These are phyloP conservation scores for Formica aserva DNA, from an alignment of 2,888 invertebrate species.

Conservation along the genomic window DNA sequence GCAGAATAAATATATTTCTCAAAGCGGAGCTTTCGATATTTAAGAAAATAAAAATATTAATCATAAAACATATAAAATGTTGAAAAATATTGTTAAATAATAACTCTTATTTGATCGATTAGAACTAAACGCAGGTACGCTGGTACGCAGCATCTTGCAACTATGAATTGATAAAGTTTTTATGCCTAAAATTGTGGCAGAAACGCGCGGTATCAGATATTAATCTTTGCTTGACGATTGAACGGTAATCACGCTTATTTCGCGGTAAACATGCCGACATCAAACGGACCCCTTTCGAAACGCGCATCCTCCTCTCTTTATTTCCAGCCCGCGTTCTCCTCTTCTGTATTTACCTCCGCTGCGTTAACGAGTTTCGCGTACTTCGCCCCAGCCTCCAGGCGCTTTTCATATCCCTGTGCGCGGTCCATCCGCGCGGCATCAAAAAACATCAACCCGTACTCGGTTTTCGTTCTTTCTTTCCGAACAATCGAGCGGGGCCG, in stretches of 20 bases:
- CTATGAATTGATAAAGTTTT: background rate
- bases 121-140: background rate
- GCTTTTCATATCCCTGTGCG: conserved; percentile 15
- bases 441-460: conserved; percentile 48
- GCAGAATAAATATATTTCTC: background rate
- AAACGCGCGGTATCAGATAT: background rate
- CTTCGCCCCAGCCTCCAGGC: conserved; percentile 43
- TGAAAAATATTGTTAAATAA: background rate
- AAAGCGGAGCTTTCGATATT: background rate
- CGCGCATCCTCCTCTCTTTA: conserved; percentile 63
- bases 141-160: background rate
- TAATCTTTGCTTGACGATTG: conserved; percentile 42
- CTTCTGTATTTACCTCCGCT: conserved; percentile 49
- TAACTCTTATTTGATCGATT: background rate
- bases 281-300: conserved; percentile 42
- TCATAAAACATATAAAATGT: background rate
- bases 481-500: conserved; percentile 46
- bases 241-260: conserved; percentile 49
- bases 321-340: conserved; percentile 56
- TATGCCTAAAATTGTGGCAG: background rate
- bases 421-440: conserved; percentile 35
- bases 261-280: conserved; percentile 43
- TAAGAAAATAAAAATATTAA: background rate
- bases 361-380: conserved; percentile 60
- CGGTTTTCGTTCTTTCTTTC: conserved; percentile 46